A percentile compares a stretch with the other conserved stretches of the same genome.
Evolutionary conservation across 2,888 invertebrate species (phyloP).

Genomic region (Neoaliturus tenellus): DNA sequence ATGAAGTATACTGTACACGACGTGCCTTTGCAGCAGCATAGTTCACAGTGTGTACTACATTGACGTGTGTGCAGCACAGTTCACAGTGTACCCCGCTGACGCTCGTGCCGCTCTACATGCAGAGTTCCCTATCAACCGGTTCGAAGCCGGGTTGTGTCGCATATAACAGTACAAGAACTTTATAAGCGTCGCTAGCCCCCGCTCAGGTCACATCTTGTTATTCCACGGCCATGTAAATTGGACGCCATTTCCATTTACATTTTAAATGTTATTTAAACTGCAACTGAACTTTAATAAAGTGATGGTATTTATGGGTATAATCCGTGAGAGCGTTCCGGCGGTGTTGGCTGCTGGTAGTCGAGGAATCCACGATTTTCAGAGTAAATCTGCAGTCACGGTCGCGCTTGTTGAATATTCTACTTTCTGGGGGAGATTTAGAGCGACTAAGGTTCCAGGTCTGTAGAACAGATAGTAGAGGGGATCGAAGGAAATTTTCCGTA

Average conservation of each 20-base stretch:
- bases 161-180: slow-evolving; percentile 41
- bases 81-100: not conserved
- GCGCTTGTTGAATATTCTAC: not conserved
- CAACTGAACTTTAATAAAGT: slow-evolving; percentile 52
- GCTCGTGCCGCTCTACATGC: slow-evolving; percentile 36
- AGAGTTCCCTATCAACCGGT: slow-evolving; percentile 23
- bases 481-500: no score
- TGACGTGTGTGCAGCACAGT: not conserved
- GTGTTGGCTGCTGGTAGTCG: not conserved
- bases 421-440: no score
- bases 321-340: slow-evolving; percentile 2
- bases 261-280: slow-evolving; percentile 52
- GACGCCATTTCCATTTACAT: slow-evolving; percentile 36
- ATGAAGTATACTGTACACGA: no score
- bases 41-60: not conserved
- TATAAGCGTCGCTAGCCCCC: slow-evolving; percentile 33
- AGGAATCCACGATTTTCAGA: slow-evolving; percentile 43
- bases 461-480: no score
- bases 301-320: slow-evolving; percentile 30
- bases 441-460: no score
- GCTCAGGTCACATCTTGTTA: slow-evolving; percentile 44
- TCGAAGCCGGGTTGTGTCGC: slow-evolving; percentile 18
- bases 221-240: slow-evolving; percentile 52
- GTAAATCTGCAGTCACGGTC: not conserved
- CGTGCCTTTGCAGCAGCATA: not conserved